Evolutionary conservation across 2,888 invertebrate genomes (phyloP).

Genomic region (Halictus quadricinctus): DNA sequence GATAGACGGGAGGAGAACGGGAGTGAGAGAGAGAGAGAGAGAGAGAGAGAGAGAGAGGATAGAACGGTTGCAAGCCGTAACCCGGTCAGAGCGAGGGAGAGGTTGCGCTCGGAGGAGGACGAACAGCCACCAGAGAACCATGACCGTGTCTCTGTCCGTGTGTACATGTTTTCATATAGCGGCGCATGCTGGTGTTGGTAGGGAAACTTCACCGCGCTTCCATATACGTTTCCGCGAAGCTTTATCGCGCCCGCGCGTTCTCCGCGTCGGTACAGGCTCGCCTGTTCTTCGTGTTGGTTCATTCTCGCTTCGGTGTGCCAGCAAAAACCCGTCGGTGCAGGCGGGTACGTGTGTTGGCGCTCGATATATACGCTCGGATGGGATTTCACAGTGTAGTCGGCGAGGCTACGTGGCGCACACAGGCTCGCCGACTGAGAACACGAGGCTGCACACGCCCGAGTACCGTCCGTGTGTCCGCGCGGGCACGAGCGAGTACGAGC

Average conservation of each 20-base stretch:
- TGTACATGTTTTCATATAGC: slow-evolving; percentile 56
- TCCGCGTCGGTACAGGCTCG: background rate
- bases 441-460: background rate
- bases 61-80: slow-evolving; percentile 55
- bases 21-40: slow-evolving; percentile 25
- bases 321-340: slow-evolving; percentile 42
- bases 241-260: slow-evolving; percentile 31
- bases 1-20: slow-evolving; percentile 13
- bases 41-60: slow-evolving; percentile 29
- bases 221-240: slow-evolving; percentile 40
- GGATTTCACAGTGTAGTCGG: slow-evolving; percentile 34
- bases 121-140: slow-evolving; percentile 31
- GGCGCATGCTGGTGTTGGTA: slow-evolving; percentile 29
- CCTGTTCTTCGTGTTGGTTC: slow-evolving; percentile 6
- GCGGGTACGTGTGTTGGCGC: background rate
- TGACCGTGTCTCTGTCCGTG: slow-evolving; percentile 45
- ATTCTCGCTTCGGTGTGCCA: slow-evolving; percentile 37
- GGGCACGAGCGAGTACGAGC: background rate
- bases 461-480: background rate
- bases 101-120: slow-evolving; percentile 31
- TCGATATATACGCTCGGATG: slow-evolving; percentile 10
- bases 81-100: slow-evolving; percentile 63
- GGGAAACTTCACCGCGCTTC: slow-evolving; percentile 46
- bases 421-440: slow-evolving; percentile 6
- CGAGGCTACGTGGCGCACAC: background rate